Evolutionary conservation across 2,888 invertebrate genomes (phyloP).

Genomic region (Epinotia brunnichana): DNA sequence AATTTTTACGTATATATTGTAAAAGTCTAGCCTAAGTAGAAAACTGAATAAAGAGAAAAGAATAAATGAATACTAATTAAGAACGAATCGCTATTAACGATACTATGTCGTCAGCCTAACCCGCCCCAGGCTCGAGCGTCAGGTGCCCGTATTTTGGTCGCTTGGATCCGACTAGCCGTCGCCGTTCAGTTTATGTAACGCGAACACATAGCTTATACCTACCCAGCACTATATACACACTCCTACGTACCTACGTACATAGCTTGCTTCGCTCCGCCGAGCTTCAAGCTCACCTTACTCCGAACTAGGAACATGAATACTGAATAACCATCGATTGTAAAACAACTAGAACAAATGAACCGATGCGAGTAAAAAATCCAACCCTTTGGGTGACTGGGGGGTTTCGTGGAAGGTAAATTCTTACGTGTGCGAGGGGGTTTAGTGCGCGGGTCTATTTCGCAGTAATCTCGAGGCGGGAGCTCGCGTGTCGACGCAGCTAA

Average conservation of each 20-base stretch:
- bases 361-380: conserved; percentile 40
- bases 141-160: conserved; percentile 82
- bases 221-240: conserved; percentile 51
- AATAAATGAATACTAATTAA: neutral
- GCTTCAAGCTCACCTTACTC: conserved; percentile 42
- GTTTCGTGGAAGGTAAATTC: conserved; percentile 46
- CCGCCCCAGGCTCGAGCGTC: conserved; percentile 68
- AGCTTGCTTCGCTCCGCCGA: conserved; percentile 42
- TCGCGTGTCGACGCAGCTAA: conserved; percentile 73
- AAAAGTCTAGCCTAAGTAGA: too few relatives aligned
- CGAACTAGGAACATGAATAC: conserved; percentile 40
- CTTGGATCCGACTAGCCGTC: conserved; percentile 72
- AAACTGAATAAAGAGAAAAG: too few relatives aligned
- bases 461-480: conserved; percentile 65
- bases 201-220: conserved; percentile 56
- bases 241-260: conserved; percentile 22
- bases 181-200: conserved; percentile 77
- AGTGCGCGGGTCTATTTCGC: conserved; percentile 60
- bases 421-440: conserved; percentile 43
- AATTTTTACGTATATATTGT: too few relatives aligned
- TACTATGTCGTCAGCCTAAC: conserved; percentile 34
- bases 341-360: conserved; percentile 41
- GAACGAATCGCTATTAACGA: neutral
- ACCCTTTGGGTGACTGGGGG: conserved; percentile 24
- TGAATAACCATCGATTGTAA: conserved; percentile 41